Conservation (phyloP, 2,888 invertebrate species). For the Lasius platythorax region DNA sequence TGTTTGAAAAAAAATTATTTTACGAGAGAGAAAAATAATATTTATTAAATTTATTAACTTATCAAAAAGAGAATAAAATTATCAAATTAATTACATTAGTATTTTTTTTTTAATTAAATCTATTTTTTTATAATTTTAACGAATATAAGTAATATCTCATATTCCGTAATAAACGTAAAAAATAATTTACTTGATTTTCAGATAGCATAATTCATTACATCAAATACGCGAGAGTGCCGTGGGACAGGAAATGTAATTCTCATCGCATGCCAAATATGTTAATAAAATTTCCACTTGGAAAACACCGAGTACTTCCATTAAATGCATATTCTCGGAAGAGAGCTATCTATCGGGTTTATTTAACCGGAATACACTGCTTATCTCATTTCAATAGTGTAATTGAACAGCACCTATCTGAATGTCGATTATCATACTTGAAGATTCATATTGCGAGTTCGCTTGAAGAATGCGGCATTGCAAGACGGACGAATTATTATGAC, state of each 20-base stretch:
- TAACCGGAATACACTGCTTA: conserved; percentile 49
- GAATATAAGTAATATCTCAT: background rate
- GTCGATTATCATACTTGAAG: conserved; percentile 49
- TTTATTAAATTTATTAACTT: conserved; percentile 26
- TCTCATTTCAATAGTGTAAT: conserved; percentile 55
- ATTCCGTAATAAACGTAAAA: conserved; percentile 2
- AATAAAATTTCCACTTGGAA: conserved; percentile 38
- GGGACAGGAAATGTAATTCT: conserved; percentile 41
- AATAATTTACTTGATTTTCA: conserved; percentile 14
- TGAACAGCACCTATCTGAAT: conserved; percentile 47
- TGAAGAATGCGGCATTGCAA: conserved; percentile 43
- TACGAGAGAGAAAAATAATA: background rate
- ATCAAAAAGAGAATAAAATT: background rate
- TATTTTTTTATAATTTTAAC: background rate
- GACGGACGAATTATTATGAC: conserved; percentile 42
- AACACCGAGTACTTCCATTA: conserved; percentile 46
- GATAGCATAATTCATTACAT: conserved; percentile 14
- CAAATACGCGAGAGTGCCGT: background rate
- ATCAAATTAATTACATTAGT: background rate
- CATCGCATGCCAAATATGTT: conserved; percentile 42
- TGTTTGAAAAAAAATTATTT: background rate
- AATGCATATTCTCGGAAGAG: conserved; percentile 43
- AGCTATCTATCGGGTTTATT: conserved; percentile 26
- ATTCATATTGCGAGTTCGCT: conserved; percentile 43
- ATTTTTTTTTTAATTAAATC: background rate